Base-by-base conservation (phyloP, 2,113 vertebrate genomes). In the Tursiops truncatus region DNA sequence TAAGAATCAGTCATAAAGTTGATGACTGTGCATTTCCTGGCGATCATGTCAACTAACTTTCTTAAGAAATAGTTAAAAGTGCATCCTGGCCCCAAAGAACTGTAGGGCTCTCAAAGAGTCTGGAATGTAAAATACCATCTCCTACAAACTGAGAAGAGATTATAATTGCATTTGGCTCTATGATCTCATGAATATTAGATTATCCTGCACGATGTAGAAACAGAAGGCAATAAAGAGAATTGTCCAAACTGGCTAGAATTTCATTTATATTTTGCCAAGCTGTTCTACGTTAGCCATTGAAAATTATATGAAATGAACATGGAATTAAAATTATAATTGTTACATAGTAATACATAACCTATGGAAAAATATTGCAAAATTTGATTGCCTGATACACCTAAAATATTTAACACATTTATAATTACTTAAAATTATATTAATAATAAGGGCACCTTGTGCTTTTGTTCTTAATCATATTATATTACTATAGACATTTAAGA, bases 161-260 rank as follows among this genome's bases (percentile, higher is more conserved):
- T 83, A 76, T 81, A 56, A 97, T 92, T 97, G 31, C 80, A 77
- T 79, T 97, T 94, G 60, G 67, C 44, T 97, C 65, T 95, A 5
- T 97, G 92, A 96, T 13, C 73, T 92, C 26, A 47, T 76, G 10
- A 68, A 79, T 95, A 77, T 88, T 74, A 96, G 84, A 98, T 97
- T 97, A 97, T 91, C 90, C 26, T 67, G 38, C 25, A 96, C 63
- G 81, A 77, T 44, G 50, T 38, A 94, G 76, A 95, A 93, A 76
- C 71, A 96, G 91, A 96, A 89, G 90, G 79, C 89, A 97, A 96
- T 77, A 96, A 93, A 96, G 21, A 85, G 7, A 82, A 92, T 82
- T 97, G 67, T 86, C 91, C 41, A 89, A 94, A 98, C 62, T 94
- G 73, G 76, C 67, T 87, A 91, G 89, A 96, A 97, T 98, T 97